These are phyloP conservation scores for Enteromius fasciolatus DNA, from an alignment of 2,797 vertebrate genomes.

Conservation along the genomic window DNA sequence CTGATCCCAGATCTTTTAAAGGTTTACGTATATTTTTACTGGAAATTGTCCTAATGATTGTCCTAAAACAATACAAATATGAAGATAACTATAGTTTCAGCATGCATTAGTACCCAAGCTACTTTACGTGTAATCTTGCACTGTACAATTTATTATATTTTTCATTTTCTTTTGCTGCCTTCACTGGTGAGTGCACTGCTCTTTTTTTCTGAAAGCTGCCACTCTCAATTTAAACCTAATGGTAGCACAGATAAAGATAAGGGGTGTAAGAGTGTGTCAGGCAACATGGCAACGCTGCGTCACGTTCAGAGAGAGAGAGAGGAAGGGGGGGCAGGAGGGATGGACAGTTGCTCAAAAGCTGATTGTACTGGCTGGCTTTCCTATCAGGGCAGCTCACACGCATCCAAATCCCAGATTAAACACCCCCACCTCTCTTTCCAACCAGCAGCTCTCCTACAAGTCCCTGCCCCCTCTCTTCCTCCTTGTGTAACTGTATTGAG, in stretches of 20 bases:
- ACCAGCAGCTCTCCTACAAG: slow-evolving; percentile 48
- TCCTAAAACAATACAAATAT: background rate
- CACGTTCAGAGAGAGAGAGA: slow-evolving; percentile 44
- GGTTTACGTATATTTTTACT: background rate
- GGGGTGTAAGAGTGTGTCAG: slow-evolving; percentile 27
- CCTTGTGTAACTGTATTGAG: slow-evolving; percentile 72
- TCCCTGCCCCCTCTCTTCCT: slow-evolving; percentile 47
- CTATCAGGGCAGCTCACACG: slow-evolving; percentile 74
- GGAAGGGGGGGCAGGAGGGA: slow-evolving; percentile 47
- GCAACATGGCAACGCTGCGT: slow-evolving; percentile 29
- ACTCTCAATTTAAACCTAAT: slow-evolving; percentile 38
- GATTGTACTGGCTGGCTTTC: slow-evolving; percentile 63
- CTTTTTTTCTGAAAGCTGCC: slow-evolving; percentile 16
- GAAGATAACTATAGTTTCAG: background rate
- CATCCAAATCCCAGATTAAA: slow-evolving; percentile 76
- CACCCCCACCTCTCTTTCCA: slow-evolving; percentile 58
- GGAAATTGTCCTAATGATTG: too few species aligned
- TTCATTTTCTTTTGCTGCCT: background rate
- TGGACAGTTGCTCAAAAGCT: slow-evolving; percentile 61
- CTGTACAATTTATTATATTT: background rate
- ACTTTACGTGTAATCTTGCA: background rate
- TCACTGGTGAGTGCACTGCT: background rate
- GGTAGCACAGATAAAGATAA: slow-evolving; percentile 49
- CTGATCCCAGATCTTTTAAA: background rate
- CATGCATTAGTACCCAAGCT: background rate